phyloP scores from a whole-genome alignment of 2,113 vertebrate species.

The Hippocampus abdominalis region DNA sequence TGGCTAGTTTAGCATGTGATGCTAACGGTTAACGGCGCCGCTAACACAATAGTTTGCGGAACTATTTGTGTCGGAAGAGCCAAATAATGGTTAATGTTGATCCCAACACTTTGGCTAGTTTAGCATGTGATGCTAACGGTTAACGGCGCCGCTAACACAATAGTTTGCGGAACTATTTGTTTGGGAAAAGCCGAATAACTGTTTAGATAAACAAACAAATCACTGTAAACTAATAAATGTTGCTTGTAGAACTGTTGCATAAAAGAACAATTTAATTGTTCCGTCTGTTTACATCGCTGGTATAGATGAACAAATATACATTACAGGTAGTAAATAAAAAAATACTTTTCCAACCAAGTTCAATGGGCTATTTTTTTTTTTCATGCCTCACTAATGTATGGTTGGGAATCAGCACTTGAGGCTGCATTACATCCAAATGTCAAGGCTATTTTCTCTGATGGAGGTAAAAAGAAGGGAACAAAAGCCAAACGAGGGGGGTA shows the following conservation, averaged over 20 bases:
- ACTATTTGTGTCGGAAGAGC: neutral
- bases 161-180: neutral
- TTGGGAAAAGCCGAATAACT: neutral
- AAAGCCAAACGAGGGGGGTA: conserved; percentile 33
- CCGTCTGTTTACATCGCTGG: neutral
- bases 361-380: conserved; percentile 20
- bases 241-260: too few species aligned
- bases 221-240: too few species aligned
- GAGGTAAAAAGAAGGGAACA: conserved; percentile 36
- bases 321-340: neutral
- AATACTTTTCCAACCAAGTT: neutral
- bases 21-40: too few species aligned
- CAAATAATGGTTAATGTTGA: neutral
- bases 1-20: neutral
- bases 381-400: conserved; percentile 40
- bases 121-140: neutral
- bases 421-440: conserved; percentile 12
- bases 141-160: neutral
- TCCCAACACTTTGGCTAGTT: neutral
- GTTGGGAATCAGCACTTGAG: neutral
- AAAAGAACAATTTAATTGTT: neutral
- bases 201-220: too few species aligned
- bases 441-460: conserved; percentile 29
- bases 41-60: neutral
- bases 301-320: neutral